These are phyloP conservation scores for Limnephilus marmoratus DNA, from an alignment of 2,888 invertebrate species.

Conservation along the genomic window DNA sequence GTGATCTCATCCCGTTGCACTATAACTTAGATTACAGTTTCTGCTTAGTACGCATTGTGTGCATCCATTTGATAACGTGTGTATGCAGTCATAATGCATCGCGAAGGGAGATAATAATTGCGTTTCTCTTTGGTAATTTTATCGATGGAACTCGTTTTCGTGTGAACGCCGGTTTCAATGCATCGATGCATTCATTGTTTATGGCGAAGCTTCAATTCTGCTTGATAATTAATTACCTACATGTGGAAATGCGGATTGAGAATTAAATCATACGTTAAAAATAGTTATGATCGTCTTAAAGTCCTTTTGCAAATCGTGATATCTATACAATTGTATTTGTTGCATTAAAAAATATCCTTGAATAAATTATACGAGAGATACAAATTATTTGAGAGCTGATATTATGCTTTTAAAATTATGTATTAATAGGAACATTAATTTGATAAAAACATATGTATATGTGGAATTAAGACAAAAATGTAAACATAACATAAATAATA, in stretches of 20 bases:
- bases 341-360: neutral
- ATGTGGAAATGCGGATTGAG: neutral
- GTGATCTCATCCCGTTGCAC: constrained; percentile 45
- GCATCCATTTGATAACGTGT: constrained; percentile 46
- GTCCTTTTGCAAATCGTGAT: neutral
- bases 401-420: too few relatives aligned
- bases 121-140: constrained; percentile 42
- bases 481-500: too few relatives aligned
- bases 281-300: neutral
- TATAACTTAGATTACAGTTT: constrained; percentile 46
- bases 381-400: neutral
- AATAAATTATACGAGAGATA: neutral
- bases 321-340: neutral
- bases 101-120: constrained; percentile 42
- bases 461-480: too few relatives aligned
- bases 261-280: neutral
- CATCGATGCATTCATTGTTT: constrained; percentile 31
- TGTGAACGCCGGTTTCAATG: constrained; percentile 34
- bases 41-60: constrained; percentile 46
- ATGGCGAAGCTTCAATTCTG: neutral
- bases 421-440: too few relatives aligned
- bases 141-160: constrained; percentile 30
- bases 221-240: neutral
- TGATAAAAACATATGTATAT: too few relatives aligned
- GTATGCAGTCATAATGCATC: constrained; percentile 32